Evolutionary conservation across 2,888 invertebrate species (phyloP).

Genomic region (Pristionchus exspectatus): DNA sequence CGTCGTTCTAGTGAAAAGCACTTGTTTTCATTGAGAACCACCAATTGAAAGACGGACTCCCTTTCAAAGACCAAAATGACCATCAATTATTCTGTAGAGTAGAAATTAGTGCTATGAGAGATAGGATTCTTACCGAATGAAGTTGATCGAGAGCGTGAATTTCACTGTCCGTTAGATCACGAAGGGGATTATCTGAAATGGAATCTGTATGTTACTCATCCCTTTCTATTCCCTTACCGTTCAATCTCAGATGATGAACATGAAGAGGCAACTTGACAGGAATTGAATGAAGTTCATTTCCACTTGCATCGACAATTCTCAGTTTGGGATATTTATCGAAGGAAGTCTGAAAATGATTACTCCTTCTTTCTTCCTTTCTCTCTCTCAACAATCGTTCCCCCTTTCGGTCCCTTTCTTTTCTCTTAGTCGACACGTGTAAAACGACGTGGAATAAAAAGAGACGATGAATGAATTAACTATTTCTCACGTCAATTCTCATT

Average conservation of each 20-base stretch:
- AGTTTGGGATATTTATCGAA: slow-evolving; percentile 18
- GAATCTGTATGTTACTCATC: neutral
- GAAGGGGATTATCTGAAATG: slow-evolving; percentile 34
- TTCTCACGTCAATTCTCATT: no score
- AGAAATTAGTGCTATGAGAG: neutral
- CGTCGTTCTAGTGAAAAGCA: neutral
- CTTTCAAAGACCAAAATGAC: neutral
- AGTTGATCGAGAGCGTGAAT: slow-evolving; percentile 37
- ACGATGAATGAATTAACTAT: no score
- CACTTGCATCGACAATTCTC: slow-evolving; percentile 23
- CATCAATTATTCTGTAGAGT: neutral
- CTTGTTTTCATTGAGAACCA: slow-evolving; percentile 10
- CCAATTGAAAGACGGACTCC: neutral
- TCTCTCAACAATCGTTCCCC: neutral
- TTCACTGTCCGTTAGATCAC: slow-evolving; percentile 41
- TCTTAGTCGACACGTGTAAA: slow-evolving; percentile 17
- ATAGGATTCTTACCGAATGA: neutral
- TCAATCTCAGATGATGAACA: slow-evolving; percentile 35
- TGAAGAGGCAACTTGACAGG: slow-evolving; percentile 32
- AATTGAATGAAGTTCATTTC: slow-evolving; percentile 46
- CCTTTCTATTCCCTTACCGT: neutral
- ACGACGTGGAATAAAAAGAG: no score
- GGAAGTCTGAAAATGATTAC: slow-evolving; percentile 40
- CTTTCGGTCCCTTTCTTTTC: neutral
- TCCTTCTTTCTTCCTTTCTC: neutral